Evolutionary conservation across 1,140 invertebrate genomes (phyloP).

Genomic region (Tetramorium alpestre): DNA sequence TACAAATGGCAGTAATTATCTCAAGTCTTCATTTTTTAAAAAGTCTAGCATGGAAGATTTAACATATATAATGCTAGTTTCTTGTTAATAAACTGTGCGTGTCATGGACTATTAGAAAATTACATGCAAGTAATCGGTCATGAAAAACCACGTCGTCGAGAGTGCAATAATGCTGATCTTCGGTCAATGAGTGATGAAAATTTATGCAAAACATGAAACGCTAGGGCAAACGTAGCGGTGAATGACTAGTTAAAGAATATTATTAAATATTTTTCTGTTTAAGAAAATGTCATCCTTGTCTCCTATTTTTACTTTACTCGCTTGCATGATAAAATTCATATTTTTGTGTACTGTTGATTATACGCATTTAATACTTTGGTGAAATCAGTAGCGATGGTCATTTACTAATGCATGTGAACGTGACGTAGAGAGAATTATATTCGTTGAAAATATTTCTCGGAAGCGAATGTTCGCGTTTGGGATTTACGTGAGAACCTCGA

Average conservation of each 20-base stretch:
- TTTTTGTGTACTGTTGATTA: not conserved
- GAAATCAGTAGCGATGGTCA: not conserved
- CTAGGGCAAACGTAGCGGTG: not conserved
- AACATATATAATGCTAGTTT: conserved; percentile 9
- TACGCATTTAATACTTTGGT: not conserved
- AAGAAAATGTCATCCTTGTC: not conserved
- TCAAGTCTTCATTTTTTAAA: not conserved
- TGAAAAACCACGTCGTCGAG: conserved; percentile 4
- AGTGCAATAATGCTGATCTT: not conserved
- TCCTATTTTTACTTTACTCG: not conserved
- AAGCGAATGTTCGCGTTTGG: conserved; percentile 8
- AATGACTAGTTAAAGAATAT: not conserved
- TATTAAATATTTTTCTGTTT: not conserved
- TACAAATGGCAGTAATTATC: not conserved
- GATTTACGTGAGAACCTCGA: conserved; percentile 56
- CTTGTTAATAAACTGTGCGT: conserved; percentile 9
- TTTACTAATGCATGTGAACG: not conserved
- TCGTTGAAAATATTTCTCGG: not conserved
- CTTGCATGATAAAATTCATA: not conserved
- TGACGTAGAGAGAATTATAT: not conserved
- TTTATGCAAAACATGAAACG: not conserved
- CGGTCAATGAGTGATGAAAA: conserved; percentile 12
- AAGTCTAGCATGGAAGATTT: not conserved
- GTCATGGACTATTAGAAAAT: not conserved
- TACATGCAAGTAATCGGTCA: not conserved